Evolutionary conservation across 2,797 vertebrate species (phyloP).

Genomic region (Danio tinwini): DNA sequence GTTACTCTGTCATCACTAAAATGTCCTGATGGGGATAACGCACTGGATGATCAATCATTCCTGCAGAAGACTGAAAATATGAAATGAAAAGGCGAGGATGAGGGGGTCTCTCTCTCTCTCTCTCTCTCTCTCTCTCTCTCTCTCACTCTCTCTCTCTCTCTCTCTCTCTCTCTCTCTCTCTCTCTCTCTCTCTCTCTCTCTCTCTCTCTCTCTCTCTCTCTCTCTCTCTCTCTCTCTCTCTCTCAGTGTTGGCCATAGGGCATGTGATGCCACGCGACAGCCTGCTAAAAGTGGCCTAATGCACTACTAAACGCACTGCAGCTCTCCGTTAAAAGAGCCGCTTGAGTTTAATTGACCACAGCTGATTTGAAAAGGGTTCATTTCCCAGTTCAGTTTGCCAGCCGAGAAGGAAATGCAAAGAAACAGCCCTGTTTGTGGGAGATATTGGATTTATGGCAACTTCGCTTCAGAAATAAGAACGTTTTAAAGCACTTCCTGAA

Average conservation of each 20-base stretch:
- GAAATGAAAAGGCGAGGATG: conserved; percentile 26
- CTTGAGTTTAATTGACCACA: conserved; percentile 45
- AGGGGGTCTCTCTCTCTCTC: not conserved
- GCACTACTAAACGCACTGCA: conserved; percentile 15
- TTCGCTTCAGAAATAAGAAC: conserved; percentile 5
- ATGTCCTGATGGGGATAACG: conserved; percentile 16
- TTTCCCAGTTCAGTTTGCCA: conserved; percentile 42
- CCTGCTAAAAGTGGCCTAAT: conserved; percentile 44
- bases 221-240: too few species aligned
- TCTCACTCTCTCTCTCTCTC: too few species aligned
- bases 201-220: conserved; percentile 10
- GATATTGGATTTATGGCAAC: conserved; percentile 17
- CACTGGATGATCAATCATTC: not conserved
- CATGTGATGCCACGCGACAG: conserved; percentile 34
- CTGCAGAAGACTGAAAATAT: conserved; percentile 23
- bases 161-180: not conserved
- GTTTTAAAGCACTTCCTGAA: too few species aligned
- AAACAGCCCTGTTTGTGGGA: conserved; percentile 18
- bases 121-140: conserved; percentile 10
- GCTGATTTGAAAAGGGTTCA: conserved; percentile 47
- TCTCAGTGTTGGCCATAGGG: conserved; percentile 33
- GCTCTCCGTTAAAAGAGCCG: conserved; percentile 35
- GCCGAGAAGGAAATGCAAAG: not conserved
- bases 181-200: not conserved
- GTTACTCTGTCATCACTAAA: conserved; percentile 50